Evolutionary conservation across 2,113 vertebrate species (phyloP), one percentile per base, ranked within the genome.

Genomic region (Bolborhynchus lineola): DNA sequence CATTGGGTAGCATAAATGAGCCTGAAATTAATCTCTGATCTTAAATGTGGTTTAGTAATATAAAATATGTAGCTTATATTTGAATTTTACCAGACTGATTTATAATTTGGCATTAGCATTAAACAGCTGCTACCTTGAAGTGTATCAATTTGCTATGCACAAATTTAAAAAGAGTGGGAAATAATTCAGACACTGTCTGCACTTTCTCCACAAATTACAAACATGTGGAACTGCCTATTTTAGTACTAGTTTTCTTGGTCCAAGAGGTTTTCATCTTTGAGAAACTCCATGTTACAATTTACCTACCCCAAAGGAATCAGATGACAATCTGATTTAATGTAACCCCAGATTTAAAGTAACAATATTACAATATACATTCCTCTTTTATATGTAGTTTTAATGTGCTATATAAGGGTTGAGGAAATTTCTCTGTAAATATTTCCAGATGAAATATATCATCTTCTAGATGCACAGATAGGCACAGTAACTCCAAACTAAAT

Each of bases 81-180:
- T 91, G 64, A 91, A 93, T 78, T 96, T 84, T 92, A 91, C 94
- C 82, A 33, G 81, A 83, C 84, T 95, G 55, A 87, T 96, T 97
- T 96, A 94, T 96, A 92, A 92, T 97, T 98, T 97, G 95, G 96
- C 93, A 70, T 95, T 93, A 84, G 92, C 62, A 91, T 96, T 94
- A 84, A 98, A 89, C 97, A 97, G 96, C 96, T 98, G 96, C 96
- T 97, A 89, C 96, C 94, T 97, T 96, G 88, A 96, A 96, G 92
- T 95, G 67, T 96, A 96, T 97, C 92, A 93, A 95, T 98, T 97
- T 97, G 96, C 97, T 96, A 94, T 52, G 97, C 64, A 95, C 39
- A 90, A 92, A 80, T 64, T 63, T 74, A 21, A 80, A 95, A 96
- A 95, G 95, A 94, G 85, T 41, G 41, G 83, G 93, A 97, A 96